phyloP scores from a whole-genome alignment of 2,888 invertebrate species.

The Microplitis deprimator region DNA sequence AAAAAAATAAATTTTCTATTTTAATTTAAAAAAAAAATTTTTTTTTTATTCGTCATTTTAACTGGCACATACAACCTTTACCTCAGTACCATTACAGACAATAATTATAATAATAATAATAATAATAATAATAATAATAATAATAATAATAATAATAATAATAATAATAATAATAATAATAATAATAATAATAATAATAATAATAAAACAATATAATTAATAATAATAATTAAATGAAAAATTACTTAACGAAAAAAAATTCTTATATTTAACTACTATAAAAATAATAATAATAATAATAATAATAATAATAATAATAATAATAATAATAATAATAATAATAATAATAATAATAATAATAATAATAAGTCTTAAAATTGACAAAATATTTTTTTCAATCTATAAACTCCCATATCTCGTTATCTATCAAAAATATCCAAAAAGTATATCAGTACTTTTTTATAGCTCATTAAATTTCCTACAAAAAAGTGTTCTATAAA shows the following conservation, averaged over 20 bases:
- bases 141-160: conserved; percentile 50
- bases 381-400: too few relatives aligned
- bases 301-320: too few relatives aligned
- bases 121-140: conserved; percentile 52
- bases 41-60: conserved; percentile 44
- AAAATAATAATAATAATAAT: not conserved
- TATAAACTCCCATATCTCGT: too few relatives aligned
- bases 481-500: too few relatives aligned
- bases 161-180: conserved; percentile 49
- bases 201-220: conserved; percentile 35
- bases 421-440: too few relatives aligned
- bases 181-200: conserved; percentile 52
- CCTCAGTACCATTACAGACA: conserved; percentile 51
- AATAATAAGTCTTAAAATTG: too few relatives aligned
- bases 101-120: conserved; percentile 50
- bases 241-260: conserved; percentile 49
- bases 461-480: too few relatives aligned
- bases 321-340: too few relatives aligned
- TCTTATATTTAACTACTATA: not conserved
- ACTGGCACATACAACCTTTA: conserved; percentile 65
- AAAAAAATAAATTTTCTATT: too few relatives aligned
- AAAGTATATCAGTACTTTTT: too few relatives aligned
- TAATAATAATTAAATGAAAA: conserved; percentile 50
- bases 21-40: conserved; percentile 24
- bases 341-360: too few relatives aligned